Percentiles rank a stretch among this genome's conserved stretches.
phyloP scores from a whole-genome alignment of 2,888 invertebrate species.

The Pristionchus japonicus region DNA sequence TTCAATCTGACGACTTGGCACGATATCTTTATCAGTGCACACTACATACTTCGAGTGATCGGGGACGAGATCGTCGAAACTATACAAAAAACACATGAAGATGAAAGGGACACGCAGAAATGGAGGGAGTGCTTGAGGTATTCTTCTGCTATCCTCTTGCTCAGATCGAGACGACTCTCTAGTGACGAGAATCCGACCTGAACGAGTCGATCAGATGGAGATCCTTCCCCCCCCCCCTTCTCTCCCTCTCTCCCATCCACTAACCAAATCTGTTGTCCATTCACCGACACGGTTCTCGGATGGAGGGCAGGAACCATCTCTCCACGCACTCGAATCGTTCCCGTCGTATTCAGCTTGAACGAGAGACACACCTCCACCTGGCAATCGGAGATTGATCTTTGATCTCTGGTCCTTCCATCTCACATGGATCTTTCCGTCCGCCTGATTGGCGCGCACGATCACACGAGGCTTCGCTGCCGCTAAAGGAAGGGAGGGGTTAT shows the following conservation, averaged over 20 bases:
- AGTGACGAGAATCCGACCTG: slow-evolving; percentile 14
- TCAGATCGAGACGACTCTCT: not conserved
- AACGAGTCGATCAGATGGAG: not conserved
- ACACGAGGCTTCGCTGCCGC: slow-evolving; percentile 14
- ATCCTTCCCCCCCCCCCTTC: not conserved
- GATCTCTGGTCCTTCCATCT: not conserved
- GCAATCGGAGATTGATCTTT: not conserved
- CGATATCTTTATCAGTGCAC: not conserved
- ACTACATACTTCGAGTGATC: not conserved
- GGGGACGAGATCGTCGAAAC: slow-evolving; percentile 7
- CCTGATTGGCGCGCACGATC: slow-evolving; percentile 11
- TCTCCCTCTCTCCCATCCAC: not conserved
- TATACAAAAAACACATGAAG: slow-evolving; percentile 17
- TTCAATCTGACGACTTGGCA: not conserved
- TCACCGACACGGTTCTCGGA: slow-evolving; percentile 13
- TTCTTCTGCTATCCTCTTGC: not conserved
- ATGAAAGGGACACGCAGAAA: slow-evolving; percentile 27
- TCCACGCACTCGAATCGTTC: slow-evolving; percentile 18
- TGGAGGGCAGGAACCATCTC: slow-evolving; percentile 8
- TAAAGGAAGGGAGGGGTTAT: not conserved
- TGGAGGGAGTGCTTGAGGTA: not conserved
- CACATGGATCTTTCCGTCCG: slow-evolving; percentile 31
- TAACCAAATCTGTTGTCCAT: slow-evolving; percentile 43
- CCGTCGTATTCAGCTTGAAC: slow-evolving; percentile 30
- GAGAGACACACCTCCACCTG: slow-evolving; percentile 39